Base-by-base conservation (phyloP, 2,113 vertebrate species). In the Lethenteron camtschaticum region DNA sequence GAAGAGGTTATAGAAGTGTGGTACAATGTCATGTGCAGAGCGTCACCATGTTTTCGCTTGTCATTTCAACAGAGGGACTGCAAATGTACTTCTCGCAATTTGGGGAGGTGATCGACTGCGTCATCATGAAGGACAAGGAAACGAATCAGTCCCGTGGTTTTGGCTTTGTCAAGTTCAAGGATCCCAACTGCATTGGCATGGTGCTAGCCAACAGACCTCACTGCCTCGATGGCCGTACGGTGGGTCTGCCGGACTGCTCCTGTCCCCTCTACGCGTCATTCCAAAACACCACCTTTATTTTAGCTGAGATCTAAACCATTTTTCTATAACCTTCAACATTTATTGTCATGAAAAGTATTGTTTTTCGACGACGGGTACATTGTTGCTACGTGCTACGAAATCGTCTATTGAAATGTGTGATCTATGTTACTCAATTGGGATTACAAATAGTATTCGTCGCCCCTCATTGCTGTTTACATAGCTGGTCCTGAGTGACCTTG, bases 101-200 rank as follows among this genome's bases (percentile, higher is more conserved):
- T 82, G 94, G 94, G 72, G 94, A 99, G 78, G 94, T 99, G 10
- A 90, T 99, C 72, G 94, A 99, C 81, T 99, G 92, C 78, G 94
- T 99, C 76, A 99, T 99, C 79, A 97, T 99, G 94, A 99, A 99
- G 83, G 94, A 99, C 78, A 99, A 99, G 83, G 95, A 88, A 56
- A 99, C 94, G 80, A 99, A 97, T 83, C 94, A 99, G 77, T 99
- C 94, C 66, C 85, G 94, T 80, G 94, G 94, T 71, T 99, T 99
- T 78, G 94, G 94, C 76, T 99, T 97, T 82, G 94, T 99, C 77
- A 99, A 99, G 80, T 99, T 99, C 76, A 97, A 99, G 84, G 94
- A 99, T 77, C 94, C 94, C 68, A 97, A 95, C 81, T 99, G 94
- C 77, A 90, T 97, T 77, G 90, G 89, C 73, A 94, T 88, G 7